Evolutionary conservation across 1,140 invertebrate genomes (phyloP).

Genomic region (Leucophenga varia): DNA sequence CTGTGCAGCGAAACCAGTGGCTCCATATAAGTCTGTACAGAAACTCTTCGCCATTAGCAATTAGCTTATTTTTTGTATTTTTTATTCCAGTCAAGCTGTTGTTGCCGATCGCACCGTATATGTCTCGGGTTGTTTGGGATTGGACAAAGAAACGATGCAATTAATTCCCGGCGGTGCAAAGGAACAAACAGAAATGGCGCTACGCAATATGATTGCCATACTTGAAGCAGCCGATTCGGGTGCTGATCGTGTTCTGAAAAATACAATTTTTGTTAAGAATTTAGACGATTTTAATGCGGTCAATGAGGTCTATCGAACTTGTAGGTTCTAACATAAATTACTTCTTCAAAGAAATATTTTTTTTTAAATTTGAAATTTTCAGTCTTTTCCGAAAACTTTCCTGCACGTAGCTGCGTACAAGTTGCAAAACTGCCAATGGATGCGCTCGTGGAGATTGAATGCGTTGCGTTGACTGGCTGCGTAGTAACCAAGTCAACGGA

Average conservation of each 20-base stretch:
- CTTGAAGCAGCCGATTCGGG: slow-evolving; percentile 71
- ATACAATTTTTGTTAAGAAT: slow-evolving; percentile 79
- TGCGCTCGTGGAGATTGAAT: slow-evolving; percentile 79
- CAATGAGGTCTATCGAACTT: slow-evolving; percentile 84
- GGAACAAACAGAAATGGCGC: slow-evolving; percentile 71
- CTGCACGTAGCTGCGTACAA: slow-evolving; percentile 78
- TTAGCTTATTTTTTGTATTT: not conserved
- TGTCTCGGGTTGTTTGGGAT: slow-evolving; percentile 80
- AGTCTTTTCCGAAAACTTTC: slow-evolving; percentile 74
- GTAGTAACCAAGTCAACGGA: slow-evolving; percentile 47
- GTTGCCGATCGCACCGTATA: slow-evolving; percentile 79
- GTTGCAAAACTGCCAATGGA: slow-evolving; percentile 74
- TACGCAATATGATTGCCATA: slow-evolving; percentile 76
- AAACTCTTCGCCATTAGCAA: no score
- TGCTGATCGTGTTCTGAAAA: slow-evolving; percentile 79
- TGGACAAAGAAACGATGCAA: slow-evolving; percentile 68
- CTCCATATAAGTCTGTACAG: slow-evolving; percentile 64
- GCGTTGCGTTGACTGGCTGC: slow-evolving; percentile 70
- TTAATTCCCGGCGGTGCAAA: slow-evolving; percentile 74
- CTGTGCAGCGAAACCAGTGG: slow-evolving; percentile 63
- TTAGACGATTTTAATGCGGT: slow-evolving; percentile 78
- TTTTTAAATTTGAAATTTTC: no score
- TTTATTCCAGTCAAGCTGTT: slow-evolving; percentile 74
- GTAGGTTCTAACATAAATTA: no score
- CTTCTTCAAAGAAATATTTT: no score